Evolutionary conservation across 2,113 vertebrate genomes (phyloP), one percentile per base, ranked within the genome.

Genomic region (Brachypteracias leptosomus): DNA sequence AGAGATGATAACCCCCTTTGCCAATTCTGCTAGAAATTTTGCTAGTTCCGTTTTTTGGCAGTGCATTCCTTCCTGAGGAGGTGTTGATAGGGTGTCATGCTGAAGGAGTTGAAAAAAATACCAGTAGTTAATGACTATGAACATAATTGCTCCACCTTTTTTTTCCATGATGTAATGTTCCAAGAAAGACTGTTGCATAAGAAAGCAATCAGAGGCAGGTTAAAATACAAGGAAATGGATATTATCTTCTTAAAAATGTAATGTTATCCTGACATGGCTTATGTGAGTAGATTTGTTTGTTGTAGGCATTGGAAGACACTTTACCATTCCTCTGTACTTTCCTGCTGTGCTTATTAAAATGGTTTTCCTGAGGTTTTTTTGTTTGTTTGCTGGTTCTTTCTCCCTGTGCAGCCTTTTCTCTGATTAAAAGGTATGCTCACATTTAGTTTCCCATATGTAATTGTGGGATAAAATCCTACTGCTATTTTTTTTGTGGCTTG

Each of bases 111-210:
- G 0, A 88, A 80, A 91, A 85, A 81, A 31, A n/a, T 55, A 11
- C 62, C 1, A 2, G 68, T 24, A 83, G 70, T 82, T 90, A 93
- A 82, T 88, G 71, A 55, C 71, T 79, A 55, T 29, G 33, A 70
- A 44, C 26, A 7, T 66, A 80, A 88, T 58, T 36, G 44, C 65
- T 71, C 29, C 47, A 67, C 67, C 47, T 71, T 66, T 62, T 59
- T 35, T 68, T 79, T 91, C 85, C 40, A 3, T 91, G 67, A 89
- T 47, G 74, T 73, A 88, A 89, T 57, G 46, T 70, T 93, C 93
- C 75, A 73, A 92, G 75, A 77, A 95, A 87, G 70, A n/a, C n/a
- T 85, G 51, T 96, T 96, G 73, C 79, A 68, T 76, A 94, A 95
- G 84, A 94, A 92, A 76, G 75, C 31, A 84, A 65, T 74, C 76